Evolutionary conservation across 1,140 invertebrate genomes (phyloP).

Genomic region (Brachionus manjavacas): DNA sequence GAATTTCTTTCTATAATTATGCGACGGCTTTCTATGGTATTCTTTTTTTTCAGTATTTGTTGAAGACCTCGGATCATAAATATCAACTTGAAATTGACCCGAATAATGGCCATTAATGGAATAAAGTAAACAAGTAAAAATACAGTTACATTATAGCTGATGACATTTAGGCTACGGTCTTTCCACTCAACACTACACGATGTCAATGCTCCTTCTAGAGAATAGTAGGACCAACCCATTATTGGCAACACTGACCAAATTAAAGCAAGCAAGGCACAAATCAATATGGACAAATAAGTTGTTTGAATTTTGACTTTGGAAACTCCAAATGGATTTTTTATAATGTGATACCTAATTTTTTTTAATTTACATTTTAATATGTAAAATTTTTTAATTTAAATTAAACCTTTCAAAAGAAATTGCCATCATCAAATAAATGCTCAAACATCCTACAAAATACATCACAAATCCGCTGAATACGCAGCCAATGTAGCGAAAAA

Average conservation of each 20-base stretch:
- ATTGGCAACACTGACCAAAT: conserved; percentile 23
- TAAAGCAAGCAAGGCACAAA: not conserved
- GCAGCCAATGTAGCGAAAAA: not conserved
- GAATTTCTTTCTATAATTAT: conserved; percentile 35
- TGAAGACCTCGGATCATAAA: conserved; percentile 20
- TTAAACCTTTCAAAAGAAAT: conserved; percentile 28
- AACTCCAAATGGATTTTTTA: conserved; percentile 7
- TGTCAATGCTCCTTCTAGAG: conserved; percentile 31
- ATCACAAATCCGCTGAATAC: conserved; percentile 19
- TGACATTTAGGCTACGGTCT: conserved; percentile 4
- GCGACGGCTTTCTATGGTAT: not conserved
- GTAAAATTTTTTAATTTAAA: not conserved
- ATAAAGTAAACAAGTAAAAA: conserved; percentile 26
- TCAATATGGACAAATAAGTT: not conserved
- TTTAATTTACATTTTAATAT: not conserved
- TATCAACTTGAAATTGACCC: conserved; percentile 6
- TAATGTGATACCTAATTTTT: not conserved
- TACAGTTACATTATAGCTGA: conserved; percentile 39
- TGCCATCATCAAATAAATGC: conserved; percentile 32
- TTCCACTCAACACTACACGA: conserved; percentile 40
- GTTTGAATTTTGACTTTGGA: not conserved
- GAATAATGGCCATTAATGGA: conserved; percentile 3
- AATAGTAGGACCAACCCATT: conserved; percentile 38
- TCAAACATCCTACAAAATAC: conserved; percentile 38
- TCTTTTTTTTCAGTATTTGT: not conserved